Evolutionary conservation across 2,888 invertebrate genomes (phyloP).

Genomic region (Ariolimax columbianus): DNA sequence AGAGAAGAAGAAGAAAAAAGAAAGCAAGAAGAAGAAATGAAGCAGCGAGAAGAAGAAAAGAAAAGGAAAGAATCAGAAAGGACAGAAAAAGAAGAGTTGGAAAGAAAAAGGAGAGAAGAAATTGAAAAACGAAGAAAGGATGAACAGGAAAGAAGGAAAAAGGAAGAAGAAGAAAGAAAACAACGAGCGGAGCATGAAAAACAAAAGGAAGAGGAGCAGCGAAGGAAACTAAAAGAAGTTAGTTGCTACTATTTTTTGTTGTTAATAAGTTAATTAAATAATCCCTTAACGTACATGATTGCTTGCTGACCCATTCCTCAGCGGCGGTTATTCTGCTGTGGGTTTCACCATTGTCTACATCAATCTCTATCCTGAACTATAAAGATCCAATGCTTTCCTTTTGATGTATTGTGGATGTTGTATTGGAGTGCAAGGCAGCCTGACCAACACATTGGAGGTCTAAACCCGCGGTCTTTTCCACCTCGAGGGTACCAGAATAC

Average conservation of each 20-base stretch:
- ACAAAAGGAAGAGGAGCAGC: constrained; percentile 15
- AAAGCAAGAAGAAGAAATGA: constrained; percentile 49
- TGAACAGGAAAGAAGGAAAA: constrained; percentile 52
- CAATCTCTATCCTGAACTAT: too few relatives aligned
- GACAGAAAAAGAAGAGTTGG: constrained; percentile 46
- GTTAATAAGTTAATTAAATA: too few relatives aligned
- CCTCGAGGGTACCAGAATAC: too few relatives aligned
- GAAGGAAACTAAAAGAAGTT: constrained; percentile 31
- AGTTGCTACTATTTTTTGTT: constrained; percentile 5
- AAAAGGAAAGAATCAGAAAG: constrained; percentile 40
- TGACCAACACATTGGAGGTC: too few relatives aligned
- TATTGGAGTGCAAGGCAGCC: too few relatives aligned
- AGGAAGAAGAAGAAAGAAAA: constrained; percentile 48
- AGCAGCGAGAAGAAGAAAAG: constrained; percentile 44
- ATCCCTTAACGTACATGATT: too few relatives aligned
- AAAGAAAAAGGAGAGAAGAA: constrained; percentile 56
- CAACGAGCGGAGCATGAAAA: constrained; percentile 40
- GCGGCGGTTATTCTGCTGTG: too few relatives aligned
- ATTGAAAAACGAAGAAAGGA: constrained; percentile 56
- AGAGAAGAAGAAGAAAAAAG: constrained; percentile 53
- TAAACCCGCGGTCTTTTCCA: too few relatives aligned
- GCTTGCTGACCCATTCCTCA: too few relatives aligned
- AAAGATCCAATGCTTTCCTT: too few relatives aligned
- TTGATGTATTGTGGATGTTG: too few relatives aligned
- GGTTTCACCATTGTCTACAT: too few relatives aligned